A percentile compares a stretch with the other conserved stretches of the same genome.
phyloP scores from a whole-genome alignment of 2,113 vertebrate species.

The Nymphicus hollandicus region DNA sequence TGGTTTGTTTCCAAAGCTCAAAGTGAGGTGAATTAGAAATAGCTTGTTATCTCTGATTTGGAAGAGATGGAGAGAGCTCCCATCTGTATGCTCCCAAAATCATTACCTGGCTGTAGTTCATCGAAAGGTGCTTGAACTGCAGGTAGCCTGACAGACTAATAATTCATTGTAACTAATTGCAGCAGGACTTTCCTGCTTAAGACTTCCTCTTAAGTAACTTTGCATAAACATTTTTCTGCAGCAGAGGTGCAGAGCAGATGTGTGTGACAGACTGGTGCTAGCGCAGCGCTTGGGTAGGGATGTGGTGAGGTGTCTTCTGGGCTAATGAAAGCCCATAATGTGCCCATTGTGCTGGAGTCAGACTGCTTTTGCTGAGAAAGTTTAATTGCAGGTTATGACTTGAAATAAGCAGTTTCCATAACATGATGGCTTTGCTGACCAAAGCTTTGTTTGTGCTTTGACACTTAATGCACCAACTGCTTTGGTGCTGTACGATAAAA shows the following conservation, averaged over 20 bases:
- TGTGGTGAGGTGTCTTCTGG: neutral
- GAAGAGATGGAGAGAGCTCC: neutral
- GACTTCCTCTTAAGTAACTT: constrained; percentile 5
- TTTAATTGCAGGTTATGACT: neutral
- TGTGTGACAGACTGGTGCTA: neutral
- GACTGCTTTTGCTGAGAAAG: neutral
- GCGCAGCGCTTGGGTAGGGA: rapidly evolving
- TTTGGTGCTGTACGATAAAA: neutral
- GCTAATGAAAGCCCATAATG: neutral
- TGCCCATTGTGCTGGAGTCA: neutral
- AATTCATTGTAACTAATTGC: neutral
- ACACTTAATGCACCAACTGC: neutral
- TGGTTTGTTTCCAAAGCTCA: neutral
- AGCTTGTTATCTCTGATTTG: neutral
- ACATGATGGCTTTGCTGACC: neutral
- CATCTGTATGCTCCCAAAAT: neutral
- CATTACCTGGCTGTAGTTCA: neutral
- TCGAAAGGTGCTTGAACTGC: neutral
- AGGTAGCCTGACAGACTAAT: neutral
- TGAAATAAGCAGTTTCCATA: neutral
- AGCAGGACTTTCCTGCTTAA: neutral
- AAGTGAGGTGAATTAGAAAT: neutral
- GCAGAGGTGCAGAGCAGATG: neutral
- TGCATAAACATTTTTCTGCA: neutral
- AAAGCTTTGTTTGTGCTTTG: neutral